These are phyloP conservation scores for Netelia inedita DNA, from an alignment of 2,888 invertebrate genomes.

Conservation along the genomic window DNA sequence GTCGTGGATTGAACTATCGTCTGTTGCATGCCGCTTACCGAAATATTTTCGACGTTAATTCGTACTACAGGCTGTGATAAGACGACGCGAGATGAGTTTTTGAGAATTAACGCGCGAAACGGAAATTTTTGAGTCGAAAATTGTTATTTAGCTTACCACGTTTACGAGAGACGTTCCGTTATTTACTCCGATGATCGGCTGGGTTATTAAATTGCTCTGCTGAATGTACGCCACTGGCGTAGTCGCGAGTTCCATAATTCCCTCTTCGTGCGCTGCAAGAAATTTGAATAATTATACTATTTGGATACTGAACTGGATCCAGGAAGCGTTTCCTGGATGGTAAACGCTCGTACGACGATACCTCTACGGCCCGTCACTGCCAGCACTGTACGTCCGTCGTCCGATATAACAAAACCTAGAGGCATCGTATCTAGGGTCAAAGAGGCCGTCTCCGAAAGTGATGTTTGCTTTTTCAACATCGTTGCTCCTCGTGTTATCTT, in stretches of 20 bases:
- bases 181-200: conserved; percentile 70
- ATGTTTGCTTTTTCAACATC: conserved; percentile 69
- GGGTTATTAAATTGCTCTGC: conserved; percentile 67
- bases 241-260: conserved; percentile 77
- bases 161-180: conserved; percentile 72
- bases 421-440: conserved; percentile 71
- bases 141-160: conserved; percentile 62
- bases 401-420: conserved; percentile 79
- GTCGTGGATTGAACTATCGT: conserved; percentile 67
- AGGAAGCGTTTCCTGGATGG: neutral
- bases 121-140: neutral
- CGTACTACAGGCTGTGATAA: conserved; percentile 75
- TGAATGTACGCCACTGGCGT: conserved; percentile 78
- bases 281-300: neutral
- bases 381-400: conserved; percentile 79
- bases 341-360: neutral
- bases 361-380: conserved; percentile 76
- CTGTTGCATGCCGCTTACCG: conserved; percentile 64
- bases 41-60: conserved; percentile 73
- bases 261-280: conserved; percentile 76
- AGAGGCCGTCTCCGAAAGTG: conserved; percentile 59
- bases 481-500: conserved; percentile 5
- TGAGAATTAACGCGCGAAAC: neutral
- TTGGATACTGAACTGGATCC: neutral
- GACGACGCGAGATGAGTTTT: neutral